Evolutionary conservation across 2,797 vertebrate genomes (phyloP).

Genomic region (Myotis vivesi): DNA sequence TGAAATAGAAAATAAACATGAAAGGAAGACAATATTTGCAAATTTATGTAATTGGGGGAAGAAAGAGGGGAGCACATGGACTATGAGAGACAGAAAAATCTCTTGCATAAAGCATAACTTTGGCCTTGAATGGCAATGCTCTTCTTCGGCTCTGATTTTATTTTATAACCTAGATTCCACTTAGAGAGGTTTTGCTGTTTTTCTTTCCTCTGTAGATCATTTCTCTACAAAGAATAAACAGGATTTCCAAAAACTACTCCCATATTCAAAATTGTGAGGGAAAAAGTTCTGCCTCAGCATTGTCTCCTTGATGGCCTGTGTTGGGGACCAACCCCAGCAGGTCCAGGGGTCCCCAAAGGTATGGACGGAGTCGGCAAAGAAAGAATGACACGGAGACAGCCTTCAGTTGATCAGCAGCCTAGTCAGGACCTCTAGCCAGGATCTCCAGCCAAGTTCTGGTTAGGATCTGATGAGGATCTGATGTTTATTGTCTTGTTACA

Average conservation of each 20-base stretch:
- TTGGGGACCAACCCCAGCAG: no score
- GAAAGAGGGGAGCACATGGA: background rate
- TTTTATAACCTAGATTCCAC: background rate
- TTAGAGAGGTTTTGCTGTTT: constrained; percentile 12
- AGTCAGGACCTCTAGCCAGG: no score
- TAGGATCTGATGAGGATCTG: no score
- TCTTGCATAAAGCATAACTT: background rate
- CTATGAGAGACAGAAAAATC: background rate
- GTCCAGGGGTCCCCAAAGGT: no score
- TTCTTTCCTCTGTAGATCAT: background rate
- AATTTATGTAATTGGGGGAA: background rate
- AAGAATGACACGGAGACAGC: no score
- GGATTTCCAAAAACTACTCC: constrained; percentile 61
- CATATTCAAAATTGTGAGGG: constrained; percentile 20
- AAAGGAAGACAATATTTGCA: background rate
- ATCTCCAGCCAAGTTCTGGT: no score
- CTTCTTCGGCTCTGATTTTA: background rate
- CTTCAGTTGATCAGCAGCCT: no score
- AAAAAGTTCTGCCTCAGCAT: background rate
- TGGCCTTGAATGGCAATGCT: background rate
- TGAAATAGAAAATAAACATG: background rate
- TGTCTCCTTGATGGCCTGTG: constrained; percentile 46
- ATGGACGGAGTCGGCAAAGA: no score
- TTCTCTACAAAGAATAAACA: constrained; percentile 55
- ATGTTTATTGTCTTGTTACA: no score